phyloP scores from a whole-genome alignment of 2,113 vertebrate species.

The mouse (Mus musculus) region GRCm39 chrX:157651001-157651500 shows the following conservation, averaged over 20 bases:
- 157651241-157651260: conserved; percentile 48
- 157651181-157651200: conserved; percentile 64
- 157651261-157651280: conserved; percentile 41
- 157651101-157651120: conserved; percentile 61
- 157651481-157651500: conserved; percentile 44
- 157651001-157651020: conserved; percentile 61
- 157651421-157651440: conserved; percentile 48
- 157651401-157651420: conserved; percentile 56
- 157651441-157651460: conserved; percentile 60
- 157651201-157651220: conserved; percentile 67
- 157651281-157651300: conserved; percentile 63
- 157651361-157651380: conserved; percentile 63
- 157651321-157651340: conserved; percentile 41
- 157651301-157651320: conserved; percentile 62
- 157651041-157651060: conserved; percentile 56
- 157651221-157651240: conserved; percentile 59
- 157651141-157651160: conserved; percentile 59
- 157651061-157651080: conserved; percentile 20
- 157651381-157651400: conserved; percentile 26
- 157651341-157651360: conserved; percentile 57
- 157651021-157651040: conserved; percentile 59
- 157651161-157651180: conserved; percentile 65
- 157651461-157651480: conserved; percentile 1
- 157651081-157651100: conserved; percentile 62
- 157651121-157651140: conserved; percentile 64